Base-by-base conservation (phyloP, 2,113 vertebrate genomes). In the Equus przewalskii region DNA sequence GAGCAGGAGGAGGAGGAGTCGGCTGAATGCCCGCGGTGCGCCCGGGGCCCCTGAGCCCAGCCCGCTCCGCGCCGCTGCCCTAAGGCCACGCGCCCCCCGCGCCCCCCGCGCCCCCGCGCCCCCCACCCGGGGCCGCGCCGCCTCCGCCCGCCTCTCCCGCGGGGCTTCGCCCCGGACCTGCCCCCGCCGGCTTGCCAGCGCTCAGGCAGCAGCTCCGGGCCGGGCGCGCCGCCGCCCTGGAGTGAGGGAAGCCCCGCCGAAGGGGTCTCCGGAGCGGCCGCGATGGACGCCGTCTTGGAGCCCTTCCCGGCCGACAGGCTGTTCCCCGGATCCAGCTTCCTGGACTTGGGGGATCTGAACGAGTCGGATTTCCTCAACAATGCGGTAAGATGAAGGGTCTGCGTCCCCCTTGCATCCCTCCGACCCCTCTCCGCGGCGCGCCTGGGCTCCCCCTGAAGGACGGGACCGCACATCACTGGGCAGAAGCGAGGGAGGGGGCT, bases 341-440 rank as follows among this genome's bases (percentile, higher is more conserved):
- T 99, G 98, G 99, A 99, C 98, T 98, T 99, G 95, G 99, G 99
- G 94, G 99, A 99, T 81, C 98, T 99, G 98, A 99, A 99, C 98
- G 99, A 99, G 97, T 98, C 98, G 75, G 99, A 99, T 98, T 99
- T 99, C 96, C 99, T 99, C 98, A 99, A 98, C 98, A 99, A 99
- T 98, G 99, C 99, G 99, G 99, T 99, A 99, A 98, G 97, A 76
- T 7, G 21, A 46, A 67, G 88, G 92, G 81, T 91, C 95, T 58
- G 51, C 36, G 69, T n/a, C 83, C 89, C 64, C 12, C n/a, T 58
- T 5, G 79, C 72, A 33, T 81, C 93, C 3, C 72, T 81, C 86
- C 14, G 46, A 33, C 93, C 73, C 65, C 78, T 70, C 73, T 83
- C 75, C 28, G 69, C 44, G 4, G 75, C 36, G 90, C 65, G 15